Evolutionary conservation across 2,888 invertebrate species (phyloP), one percentile per base, ranked within the genome.

Genomic region (Camponotus fellah): DNA sequence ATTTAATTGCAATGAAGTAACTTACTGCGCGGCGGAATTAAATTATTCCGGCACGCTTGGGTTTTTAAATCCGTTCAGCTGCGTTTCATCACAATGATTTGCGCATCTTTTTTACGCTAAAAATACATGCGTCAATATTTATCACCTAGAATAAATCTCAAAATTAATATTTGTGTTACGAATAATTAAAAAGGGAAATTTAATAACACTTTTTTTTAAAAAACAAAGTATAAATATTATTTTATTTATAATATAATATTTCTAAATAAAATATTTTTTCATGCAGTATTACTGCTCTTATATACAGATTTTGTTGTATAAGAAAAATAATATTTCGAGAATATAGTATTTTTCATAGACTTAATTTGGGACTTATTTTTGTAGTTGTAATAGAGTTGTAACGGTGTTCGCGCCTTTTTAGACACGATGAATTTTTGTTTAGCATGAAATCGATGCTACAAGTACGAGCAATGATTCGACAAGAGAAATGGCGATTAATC

Each of bases 401-500:
- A 49, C 43, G 10, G 5, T 5, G 21, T 53, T 49, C 49, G 2
- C 49, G 1, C 14, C 40, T 12, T 53, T 32, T 77, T 32, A 77
- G 37, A 14, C 14, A 26, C 53, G 49, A 32, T 17, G 37, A 37
- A 68, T 43, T 43, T 79, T 62, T 26, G 60, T 46, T 49, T 62
- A 80, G 60, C 71, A 49, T n/a, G 34, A 80, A 60, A 80, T 80
- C 71, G 62, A 62, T 71, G 79, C 71, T 79, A 79, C 68, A 60
- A 34, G 46, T 40, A 6, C 53, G 40, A 37, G 26, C 68, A 43
- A 68, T 68, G 69, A 79, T 79, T 79, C 71, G 81, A 84, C 83
- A 75, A 87, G 81, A 83, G 81, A 85, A 81, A 80, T 71, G 80
- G 85, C 87, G 85, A 87, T 87, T 87, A 88, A 88, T 88, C 88